These are phyloP conservation scores for Ciona savignyi DNA, from an alignment of 23 tunicate species.

Conservation along the genomic window DNA sequence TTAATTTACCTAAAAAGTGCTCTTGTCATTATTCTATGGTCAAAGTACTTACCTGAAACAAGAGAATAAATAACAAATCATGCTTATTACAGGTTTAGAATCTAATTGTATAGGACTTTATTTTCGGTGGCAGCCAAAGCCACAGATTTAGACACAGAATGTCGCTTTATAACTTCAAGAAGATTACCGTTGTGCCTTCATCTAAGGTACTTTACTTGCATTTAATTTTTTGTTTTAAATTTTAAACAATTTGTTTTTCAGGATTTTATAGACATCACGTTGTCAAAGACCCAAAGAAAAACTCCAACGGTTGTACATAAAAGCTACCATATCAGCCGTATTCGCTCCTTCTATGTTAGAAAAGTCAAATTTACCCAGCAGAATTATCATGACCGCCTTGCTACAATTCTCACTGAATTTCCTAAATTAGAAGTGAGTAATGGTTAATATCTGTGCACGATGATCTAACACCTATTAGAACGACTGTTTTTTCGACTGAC, in stretches of 20 bases:
- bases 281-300: slow-evolving; percentile 66
- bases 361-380: slow-evolving; percentile 94
- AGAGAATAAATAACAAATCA: no score
- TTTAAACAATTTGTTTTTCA: slow-evolving; percentile 9
- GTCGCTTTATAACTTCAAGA: slow-evolving; percentile 90
- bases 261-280: slow-evolving; percentile 87
- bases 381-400: slow-evolving; percentile 87
- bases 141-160: slow-evolving; percentile 18
- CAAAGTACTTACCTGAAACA: no score
- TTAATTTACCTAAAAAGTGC: no score
- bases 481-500: no score
- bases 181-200: slow-evolving; percentile 89
- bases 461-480: no score
- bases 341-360: slow-evolving; percentile 76
- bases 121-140: no score
- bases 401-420: slow-evolving; percentile 82
- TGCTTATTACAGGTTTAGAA: no score
- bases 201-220: slow-evolving; percentile 47
- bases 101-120: no score
- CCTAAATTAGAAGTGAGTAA: slow-evolving; percentile 71
- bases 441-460: no score
- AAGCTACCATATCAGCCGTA: slow-evolving; percentile 84
- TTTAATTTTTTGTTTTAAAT: not conserved
- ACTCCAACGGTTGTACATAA: slow-evolving; percentile 67
- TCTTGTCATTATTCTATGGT: no score